Evolutionary conservation across 1,140 invertebrate species (phyloP).

Genomic region (Musca vetustissima): DNA sequence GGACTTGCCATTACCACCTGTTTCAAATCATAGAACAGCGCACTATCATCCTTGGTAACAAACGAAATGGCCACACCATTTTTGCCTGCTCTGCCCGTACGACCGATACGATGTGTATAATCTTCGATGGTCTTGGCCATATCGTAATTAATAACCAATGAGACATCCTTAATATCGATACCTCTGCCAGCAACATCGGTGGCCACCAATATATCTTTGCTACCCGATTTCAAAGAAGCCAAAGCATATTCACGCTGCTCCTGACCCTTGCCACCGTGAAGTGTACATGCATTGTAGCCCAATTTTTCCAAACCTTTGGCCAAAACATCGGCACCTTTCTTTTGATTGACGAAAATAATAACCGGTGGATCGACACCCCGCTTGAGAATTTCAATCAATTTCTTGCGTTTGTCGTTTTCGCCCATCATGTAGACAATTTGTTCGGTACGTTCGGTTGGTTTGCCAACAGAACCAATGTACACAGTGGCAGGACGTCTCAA

Average conservation of each 20-base stretch:
- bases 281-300: constrained; percentile 93
- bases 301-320: constrained; percentile 97
- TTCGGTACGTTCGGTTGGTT: constrained; percentile 96
- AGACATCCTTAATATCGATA: constrained; percentile 99
- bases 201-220: constrained; percentile 98
- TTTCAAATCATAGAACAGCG: constrained; percentile 96
- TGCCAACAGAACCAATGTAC: constrained; percentile 97
- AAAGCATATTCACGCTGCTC: constrained; percentile 99
- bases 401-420: constrained; percentile 91
- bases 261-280: constrained; percentile 99
- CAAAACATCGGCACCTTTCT: constrained; percentile 98
- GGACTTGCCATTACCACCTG: constrained; percentile 87
- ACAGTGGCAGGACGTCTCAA: constrained; percentile 94
- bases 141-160: constrained; percentile 98
- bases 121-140: constrained; percentile 99
- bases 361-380: constrained; percentile 92
- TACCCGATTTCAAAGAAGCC: constrained; percentile 89
- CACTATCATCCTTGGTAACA: constrained; percentile 94
- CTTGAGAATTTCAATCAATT: constrained; percentile 83
- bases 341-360: constrained; percentile 99
- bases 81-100: constrained; percentile 98
- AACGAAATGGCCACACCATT: constrained; percentile 95
- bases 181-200: constrained; percentile 99
- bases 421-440: constrained; percentile 96
- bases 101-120: constrained; percentile 98